Percentiles rank a stretch among this genome's conserved stretches.
phyloP scores from a whole-genome alignment of 2,888 invertebrate species.

The Oxytorus armatus region DNA sequence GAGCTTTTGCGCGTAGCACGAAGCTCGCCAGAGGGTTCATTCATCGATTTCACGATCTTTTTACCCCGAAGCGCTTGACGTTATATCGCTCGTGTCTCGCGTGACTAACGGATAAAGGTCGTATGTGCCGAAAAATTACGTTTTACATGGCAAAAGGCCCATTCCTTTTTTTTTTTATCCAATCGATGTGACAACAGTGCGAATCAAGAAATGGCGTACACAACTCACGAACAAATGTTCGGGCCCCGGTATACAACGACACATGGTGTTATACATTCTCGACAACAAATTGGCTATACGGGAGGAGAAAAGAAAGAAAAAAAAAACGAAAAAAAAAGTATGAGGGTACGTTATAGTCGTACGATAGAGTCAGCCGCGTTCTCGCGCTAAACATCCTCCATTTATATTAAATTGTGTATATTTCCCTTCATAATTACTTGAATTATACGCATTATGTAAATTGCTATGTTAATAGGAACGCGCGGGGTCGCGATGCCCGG shows the following conservation, averaged over 20 bases:
- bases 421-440: slow-evolving; percentile 84
- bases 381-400: slow-evolving; percentile 80
- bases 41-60: slow-evolving; percentile 45
- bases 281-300: slow-evolving; percentile 32
- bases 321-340: slow-evolving; percentile 56
- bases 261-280: not conserved
- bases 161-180: too few relatives aligned
- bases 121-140: too few relatives aligned
- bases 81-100: too few relatives aligned
- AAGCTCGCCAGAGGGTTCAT: slow-evolving; percentile 45
- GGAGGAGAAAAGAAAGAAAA: not conserved
- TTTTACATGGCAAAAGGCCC: too few relatives aligned
- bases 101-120: too few relatives aligned
- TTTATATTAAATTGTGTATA: slow-evolving; percentile 84
- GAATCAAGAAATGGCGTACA: too few relatives aligned
- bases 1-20: slow-evolving; percentile 21
- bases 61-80: too few relatives aligned
- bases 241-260: not conserved
- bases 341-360: slow-evolving; percentile 73
- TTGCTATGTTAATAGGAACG: slow-evolving; percentile 81
- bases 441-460: slow-evolving; percentile 84
- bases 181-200: too few relatives aligned
- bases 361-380: slow-evolving; percentile 74
- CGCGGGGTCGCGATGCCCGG: slow-evolving; percentile 35
- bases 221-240: not conserved